Evolutionary conservation across 2,797 vertebrate genomes (phyloP).

Genomic region (Passerculus sandwichensis): DNA sequence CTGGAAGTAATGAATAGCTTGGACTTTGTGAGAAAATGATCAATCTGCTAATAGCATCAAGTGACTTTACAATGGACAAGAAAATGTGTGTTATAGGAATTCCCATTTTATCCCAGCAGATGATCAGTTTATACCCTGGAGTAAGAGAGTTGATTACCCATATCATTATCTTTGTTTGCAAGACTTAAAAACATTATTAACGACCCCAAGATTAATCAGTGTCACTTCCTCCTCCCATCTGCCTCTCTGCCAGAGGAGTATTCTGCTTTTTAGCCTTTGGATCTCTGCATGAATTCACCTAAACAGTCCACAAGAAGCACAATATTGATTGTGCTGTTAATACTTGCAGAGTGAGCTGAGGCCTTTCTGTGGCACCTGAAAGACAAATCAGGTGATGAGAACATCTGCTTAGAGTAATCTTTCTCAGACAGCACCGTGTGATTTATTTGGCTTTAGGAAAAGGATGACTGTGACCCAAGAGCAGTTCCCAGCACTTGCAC

Average conservation of each 20-base stretch:
- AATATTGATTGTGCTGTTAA: slow-evolving; percentile 14
- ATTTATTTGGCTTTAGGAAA: slow-evolving; percentile 11
- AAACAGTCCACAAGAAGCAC: not conserved
- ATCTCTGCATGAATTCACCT: slow-evolving; percentile 10
- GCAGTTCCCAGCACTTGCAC: not conserved
- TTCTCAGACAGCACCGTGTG: not conserved
- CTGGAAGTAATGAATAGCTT: slow-evolving; percentile 27
- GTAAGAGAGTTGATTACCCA: slow-evolving; percentile 17
- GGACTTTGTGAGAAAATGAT: not conserved
- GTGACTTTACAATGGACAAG: slow-evolving; percentile 16
- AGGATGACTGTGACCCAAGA: not conserved
- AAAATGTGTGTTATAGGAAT: slow-evolving; percentile 43
- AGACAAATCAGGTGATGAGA: slow-evolving; percentile 41
- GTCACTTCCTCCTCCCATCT: not conserved
- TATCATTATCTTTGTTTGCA: slow-evolving; percentile 30
- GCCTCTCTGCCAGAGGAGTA: not conserved
- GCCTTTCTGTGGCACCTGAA: not conserved
- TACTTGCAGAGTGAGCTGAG: not conserved
- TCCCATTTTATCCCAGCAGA: slow-evolving; percentile 28
- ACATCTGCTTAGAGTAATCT: not conserved
- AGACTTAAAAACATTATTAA: slow-evolving; percentile 44
- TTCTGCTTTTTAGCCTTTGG: not conserved
- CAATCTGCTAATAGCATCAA: slow-evolving; percentile 38
- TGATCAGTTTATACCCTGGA: slow-evolving; percentile 23
- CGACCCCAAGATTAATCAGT: slow-evolving; percentile 4